Evolutionary conservation across 2,888 invertebrate genomes (phyloP).

Genomic region (Philereme transversata): DNA sequence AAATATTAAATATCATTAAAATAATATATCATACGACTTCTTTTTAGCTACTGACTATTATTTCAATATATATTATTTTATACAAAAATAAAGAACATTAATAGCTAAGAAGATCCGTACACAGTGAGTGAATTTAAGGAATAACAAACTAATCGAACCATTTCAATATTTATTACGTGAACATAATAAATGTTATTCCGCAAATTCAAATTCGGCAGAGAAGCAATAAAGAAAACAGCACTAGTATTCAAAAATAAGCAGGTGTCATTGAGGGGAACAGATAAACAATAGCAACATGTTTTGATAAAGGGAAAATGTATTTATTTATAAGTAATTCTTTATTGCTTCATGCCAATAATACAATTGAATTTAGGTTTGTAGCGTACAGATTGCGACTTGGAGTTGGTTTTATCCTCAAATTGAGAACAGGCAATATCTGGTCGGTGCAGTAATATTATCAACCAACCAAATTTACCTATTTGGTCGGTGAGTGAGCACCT

Average conservation of each 20-base stretch:
- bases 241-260: not conserved
- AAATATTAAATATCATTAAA: conserved; percentile 33
- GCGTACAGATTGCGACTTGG: conserved; percentile 25
- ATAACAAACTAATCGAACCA: conserved; percentile 20
- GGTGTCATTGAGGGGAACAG: not conserved
- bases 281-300: not conserved
- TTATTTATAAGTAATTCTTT: conserved; percentile 13
- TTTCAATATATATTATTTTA: conserved; percentile 3
- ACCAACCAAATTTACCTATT: no score
- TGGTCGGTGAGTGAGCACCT: not conserved
- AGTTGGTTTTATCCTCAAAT: not conserved
- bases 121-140: conserved; percentile 24
- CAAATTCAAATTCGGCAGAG: conserved; percentile 20
- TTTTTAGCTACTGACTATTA: conserved; percentile 52
- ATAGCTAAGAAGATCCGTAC: conserved; percentile 37
- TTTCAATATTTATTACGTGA: not conserved
- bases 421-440: not conserved
- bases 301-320: not conserved
- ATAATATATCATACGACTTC: conserved; percentile 32
- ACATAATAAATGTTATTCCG: conserved; percentile 26
- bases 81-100: conserved; percentile 15
- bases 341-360: conserved; percentile 28
- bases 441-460: not conserved
- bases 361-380: conserved; percentile 16
- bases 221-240: conserved; percentile 27